phyloP scores from a whole-genome alignment of 1,140 invertebrate species.

The Vollenhovia emeryi region DNA sequence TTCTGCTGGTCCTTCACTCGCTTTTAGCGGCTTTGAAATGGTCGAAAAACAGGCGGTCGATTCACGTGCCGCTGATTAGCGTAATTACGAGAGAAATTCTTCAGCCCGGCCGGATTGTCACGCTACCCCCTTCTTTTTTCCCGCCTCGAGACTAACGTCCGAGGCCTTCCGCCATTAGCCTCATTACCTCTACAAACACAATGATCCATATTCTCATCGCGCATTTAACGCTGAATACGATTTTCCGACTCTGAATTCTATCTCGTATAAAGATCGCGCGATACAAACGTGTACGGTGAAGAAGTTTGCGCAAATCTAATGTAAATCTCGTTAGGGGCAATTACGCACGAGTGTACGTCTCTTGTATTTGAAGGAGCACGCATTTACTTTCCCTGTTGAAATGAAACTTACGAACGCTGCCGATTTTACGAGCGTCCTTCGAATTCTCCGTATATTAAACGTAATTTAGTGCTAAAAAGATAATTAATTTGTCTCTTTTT shows the following conservation, averaged over 20 bases:
- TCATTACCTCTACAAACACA: slow-evolving; percentile 19
- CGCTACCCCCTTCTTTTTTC: neutral
- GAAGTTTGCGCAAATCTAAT: slow-evolving; percentile 4
- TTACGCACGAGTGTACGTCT: neutral
- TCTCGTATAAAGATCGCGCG: slow-evolving; percentile 6
- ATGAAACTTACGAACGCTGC: neutral
- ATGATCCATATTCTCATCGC: slow-evolving; percentile 28
- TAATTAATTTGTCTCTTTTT: neutral
- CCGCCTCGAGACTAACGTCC: slow-evolving; percentile 6
- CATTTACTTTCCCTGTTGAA: neutral
- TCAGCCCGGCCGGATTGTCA: slow-evolving; percentile 1
- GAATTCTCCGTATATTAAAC: neutral
- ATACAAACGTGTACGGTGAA: neutral
- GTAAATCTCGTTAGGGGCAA: slow-evolving; percentile 44
- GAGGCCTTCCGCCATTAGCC: slow-evolving; percentile 37
- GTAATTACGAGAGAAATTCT: slow-evolving; percentile 80
- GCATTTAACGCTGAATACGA: slow-evolving; percentile 19
- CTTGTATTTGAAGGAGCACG: neutral
- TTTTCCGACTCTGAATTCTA: slow-evolving; percentile 34
- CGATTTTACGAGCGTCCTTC: neutral
- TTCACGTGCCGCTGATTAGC: slow-evolving; percentile 84
- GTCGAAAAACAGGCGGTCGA: slow-evolving; percentile 66
- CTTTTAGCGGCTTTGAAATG: slow-evolving; percentile 65
- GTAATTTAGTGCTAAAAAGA: neutral
- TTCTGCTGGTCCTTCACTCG: slow-evolving; percentile 53